Evolutionary conservation across 92 coral and sea anemone genomes (phyloP), one percentile per base, ranked within the genome.

Genomic region (Porites divaricata): DNA sequence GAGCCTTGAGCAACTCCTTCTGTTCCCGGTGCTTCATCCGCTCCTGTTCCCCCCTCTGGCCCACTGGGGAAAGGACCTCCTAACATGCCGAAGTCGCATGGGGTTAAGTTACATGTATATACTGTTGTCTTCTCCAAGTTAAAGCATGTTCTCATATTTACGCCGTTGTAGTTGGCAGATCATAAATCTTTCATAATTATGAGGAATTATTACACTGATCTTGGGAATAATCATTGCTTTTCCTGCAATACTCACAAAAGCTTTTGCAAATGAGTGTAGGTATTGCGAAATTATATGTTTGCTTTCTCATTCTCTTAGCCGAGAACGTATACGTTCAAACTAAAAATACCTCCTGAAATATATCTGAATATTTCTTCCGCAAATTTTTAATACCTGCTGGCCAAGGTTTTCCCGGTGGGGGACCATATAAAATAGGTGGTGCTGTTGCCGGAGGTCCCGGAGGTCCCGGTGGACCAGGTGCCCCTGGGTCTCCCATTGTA

Each of bases 381-480:
- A 10, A 11, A 23, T 67, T 76, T 26, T 91, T 89, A 15, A 90
- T 93, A 62, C 94, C 94, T 49, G 89, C 85, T 3, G 75, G 77
- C 21, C 96, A 93, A 20, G 89, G 86, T 25, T 80, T 87, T 4
- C 94, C 98, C 0, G 86, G 77, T 56, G 82, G 90, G 15, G 95
- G 92, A 8, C 93, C 95, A 51, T 84, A 90, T 3, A 85, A 90
- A 17, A 92, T 93, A 16, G 91, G 92, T 9, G 95, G 95, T 11
- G 94, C 95, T 7, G 89, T 78, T 48, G 93, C 95, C 35, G 92
- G 92, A 1, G 90, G 80, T 51, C 97, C 98, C 14, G 92, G 84
- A 24, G 95, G 95, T 21, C 98, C 96, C 4, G 89, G 85, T n/a
- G 85, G 93, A 1, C 98, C 98, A 12, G 88, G 90, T 9, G 89